phyloP scores from a whole-genome alignment of 2,888 invertebrate genomes.

The Nycteola revayana region DNA sequence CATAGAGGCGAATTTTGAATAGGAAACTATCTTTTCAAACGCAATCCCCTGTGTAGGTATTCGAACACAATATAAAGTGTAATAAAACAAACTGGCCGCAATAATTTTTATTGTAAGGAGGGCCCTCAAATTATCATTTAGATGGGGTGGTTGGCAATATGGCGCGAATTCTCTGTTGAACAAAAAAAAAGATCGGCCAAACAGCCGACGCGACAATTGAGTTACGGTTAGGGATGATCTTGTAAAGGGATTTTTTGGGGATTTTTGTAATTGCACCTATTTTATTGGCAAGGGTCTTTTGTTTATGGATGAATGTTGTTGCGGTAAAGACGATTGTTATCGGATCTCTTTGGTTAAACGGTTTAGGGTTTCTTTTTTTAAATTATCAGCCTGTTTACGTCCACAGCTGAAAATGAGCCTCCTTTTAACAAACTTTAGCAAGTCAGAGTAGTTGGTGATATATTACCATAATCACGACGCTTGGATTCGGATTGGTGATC shows the following conservation, averaged over 20 bases:
- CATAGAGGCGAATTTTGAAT: conserved; percentile 28
- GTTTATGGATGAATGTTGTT: conserved; percentile 36
- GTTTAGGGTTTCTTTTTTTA: no score
- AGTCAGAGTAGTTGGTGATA: no score
- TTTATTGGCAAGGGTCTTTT: conserved; percentile 44
- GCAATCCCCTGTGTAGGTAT: conserved; percentile 44
- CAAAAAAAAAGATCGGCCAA: conserved; percentile 58
- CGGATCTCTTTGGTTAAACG: no score
- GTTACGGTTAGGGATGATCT: conserved; percentile 61
- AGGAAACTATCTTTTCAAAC: conserved; percentile 26
- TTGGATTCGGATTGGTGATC: no score
- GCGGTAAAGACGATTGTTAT: neutral
- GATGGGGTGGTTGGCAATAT: conserved; percentile 75
- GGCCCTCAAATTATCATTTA: conserved; percentile 79
- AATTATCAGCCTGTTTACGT: no score
- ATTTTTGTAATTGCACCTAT: conserved; percentile 58
- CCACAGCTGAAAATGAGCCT: no score
- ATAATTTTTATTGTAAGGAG: conserved; percentile 80
- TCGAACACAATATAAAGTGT: conserved; percentile 76
- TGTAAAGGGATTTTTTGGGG: conserved; percentile 41
- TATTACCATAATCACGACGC: no score
- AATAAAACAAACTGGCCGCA: conserved; percentile 80
- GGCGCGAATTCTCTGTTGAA: conserved; percentile 61
- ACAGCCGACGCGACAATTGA: conserved; percentile 58
- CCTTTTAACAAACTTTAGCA: no score